Base-by-base conservation (phyloP, 2,888 invertebrate genomes). In the Ectropis crepuscularia region DNA sequence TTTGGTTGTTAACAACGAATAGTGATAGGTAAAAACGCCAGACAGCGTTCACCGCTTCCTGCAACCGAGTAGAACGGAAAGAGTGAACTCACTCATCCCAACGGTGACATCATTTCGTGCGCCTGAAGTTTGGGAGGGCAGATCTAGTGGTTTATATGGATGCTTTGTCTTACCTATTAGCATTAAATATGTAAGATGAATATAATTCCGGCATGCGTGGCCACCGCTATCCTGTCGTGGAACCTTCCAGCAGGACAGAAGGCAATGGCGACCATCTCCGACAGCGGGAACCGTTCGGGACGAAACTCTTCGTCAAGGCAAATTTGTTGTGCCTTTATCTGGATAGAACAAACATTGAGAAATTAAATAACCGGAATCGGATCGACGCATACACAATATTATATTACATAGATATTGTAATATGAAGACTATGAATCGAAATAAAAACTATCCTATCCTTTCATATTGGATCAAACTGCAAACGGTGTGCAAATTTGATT, bases 251-350 rank as follows among this genome's bases (percentile, higher is more conserved):
- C 71, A 5, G 81, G 82, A 59, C 90, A 90, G 77, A 88, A 91
- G 28, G 84, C 80, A 72, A 89, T 76, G 0, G 83, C 74, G 0
- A 83, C 67, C 6, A 89, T 81, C 46, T 90, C 89, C 0, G 84
- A 80, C 11, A 92, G 75, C 0, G 91, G 92, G 66, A 82, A 92
- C 6, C 89, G 79, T 63, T 90, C 89, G 2, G 88, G 86, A 48
- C 70, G 81, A 38, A 71, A 70, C 11, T 78, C 57, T 69, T 74
- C 5, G 71, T 75, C 55, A 67, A 68, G 36, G 63, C 55, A 60
- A 0, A 69, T 6, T 47, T 68, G 67, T 6, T 73, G 65, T n/a
- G 75, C 59, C 54, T 70, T 68, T 9, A 11, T 41, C 82, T 81
- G 67, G 43, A 63, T 45, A 49, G 54, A 10, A 67, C 41, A n/a